Evolutionary conservation across 2,888 invertebrate genomes (phyloP), one percentile per base, ranked within the genome.

Genomic region (Hydroisotoma schaefferi): DNA sequence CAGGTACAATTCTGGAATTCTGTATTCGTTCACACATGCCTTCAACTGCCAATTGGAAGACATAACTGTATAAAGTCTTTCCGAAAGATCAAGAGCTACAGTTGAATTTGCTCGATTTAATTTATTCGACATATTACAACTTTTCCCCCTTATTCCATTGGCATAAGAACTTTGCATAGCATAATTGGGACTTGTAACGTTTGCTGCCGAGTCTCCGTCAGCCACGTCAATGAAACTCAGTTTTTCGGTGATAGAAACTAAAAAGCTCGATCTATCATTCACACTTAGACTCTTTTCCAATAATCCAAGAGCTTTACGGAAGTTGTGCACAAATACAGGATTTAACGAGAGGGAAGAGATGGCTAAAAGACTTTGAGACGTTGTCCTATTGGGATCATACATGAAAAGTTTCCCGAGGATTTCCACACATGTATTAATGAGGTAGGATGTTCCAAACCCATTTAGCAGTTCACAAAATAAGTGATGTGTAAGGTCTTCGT

Each of bases 401-500:
- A 70, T 58, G 54, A 69, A 72, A 12, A 72, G 44, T 46, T 72
- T 72, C 22, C 63, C 62, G 8, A 72, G 49, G 47, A 72, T 69
- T 29, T 63, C 53, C 2, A 72, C 72, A 38, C 72, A 72, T 5
- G 64, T 62, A 44, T 68, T 65, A 1, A 70, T 71, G 18, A 72
- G 59, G 54, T 71, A 72, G 2, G 69, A 68, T 15, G 66, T 70
- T 22, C 72, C 72, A 61, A 72, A 71, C 5, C 72, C 72, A 56
- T 62, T 67, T 12, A 72, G 66, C 28, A 72, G 55, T 38, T 69
- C 70, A 63, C 70, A 72, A 56, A 72, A 72, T 46, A 72, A 61
- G 53, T 68, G 69, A 57, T 72, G 70, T 56, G 66, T 68, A 44
- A 72, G 48, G 55, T 72, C 72, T 49, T 72, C 72, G 59, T 72